phyloP scores from a whole-genome alignment of 2,888 invertebrate genomes.

The Eilema depressum region DNA sequence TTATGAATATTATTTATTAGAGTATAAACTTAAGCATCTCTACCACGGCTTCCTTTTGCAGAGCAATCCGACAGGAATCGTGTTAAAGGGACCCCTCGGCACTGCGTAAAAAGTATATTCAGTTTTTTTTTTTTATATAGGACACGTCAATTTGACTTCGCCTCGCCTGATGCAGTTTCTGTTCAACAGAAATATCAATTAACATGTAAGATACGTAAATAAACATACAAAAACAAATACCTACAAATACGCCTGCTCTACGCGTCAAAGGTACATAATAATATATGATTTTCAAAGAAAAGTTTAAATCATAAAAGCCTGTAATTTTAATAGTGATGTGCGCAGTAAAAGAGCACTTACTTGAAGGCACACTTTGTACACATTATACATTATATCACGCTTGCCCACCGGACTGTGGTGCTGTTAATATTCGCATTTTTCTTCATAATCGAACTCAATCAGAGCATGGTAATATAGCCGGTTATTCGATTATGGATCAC shows the following conservation, averaged over 20 bases:
- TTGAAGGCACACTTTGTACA: background rate
- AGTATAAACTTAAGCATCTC: too few species aligned
- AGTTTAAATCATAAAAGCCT: background rate
- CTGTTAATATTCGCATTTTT: conserved; percentile 14
- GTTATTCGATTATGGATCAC: conserved; percentile 22
- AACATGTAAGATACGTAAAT: too few species aligned
- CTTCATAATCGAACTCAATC: conserved; percentile 22
- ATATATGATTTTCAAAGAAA: background rate
- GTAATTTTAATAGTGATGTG: background rate
- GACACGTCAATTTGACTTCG: too few species aligned
- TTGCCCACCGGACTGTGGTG: conserved; percentile 8
- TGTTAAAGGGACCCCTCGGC: too few species aligned
- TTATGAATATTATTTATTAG: too few species aligned
- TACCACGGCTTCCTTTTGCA: too few species aligned
- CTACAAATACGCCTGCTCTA: too few species aligned
- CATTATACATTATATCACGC: conserved; percentile 19
- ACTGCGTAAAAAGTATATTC: too few species aligned
- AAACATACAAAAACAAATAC: too few species aligned
- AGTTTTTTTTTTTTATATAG: too few species aligned
- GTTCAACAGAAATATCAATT: background rate
- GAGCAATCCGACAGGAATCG: too few species aligned
- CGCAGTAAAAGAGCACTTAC: background rate
- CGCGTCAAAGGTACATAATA: background rate
- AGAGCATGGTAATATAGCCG: conserved; percentile 19
- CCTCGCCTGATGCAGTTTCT: background rate